Base-by-base conservation (phyloP, 2,797 vertebrate genomes). In the Salarias fasciatus region DNA sequence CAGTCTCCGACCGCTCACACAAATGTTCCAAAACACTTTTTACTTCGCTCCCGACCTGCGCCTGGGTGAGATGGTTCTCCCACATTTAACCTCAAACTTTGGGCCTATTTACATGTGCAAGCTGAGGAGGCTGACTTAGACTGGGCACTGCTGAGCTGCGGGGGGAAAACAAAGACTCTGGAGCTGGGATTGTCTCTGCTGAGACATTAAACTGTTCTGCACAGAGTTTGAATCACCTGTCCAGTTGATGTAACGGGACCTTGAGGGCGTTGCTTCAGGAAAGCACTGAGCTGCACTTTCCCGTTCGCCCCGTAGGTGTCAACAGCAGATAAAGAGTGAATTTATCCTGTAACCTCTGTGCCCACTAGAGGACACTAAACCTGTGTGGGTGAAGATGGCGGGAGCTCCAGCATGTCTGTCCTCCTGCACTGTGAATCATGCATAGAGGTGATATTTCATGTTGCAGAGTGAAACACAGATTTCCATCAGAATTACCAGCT, bases 41-140 rank as follows among this genome's bases (percentile, higher is more conserved):
- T 88, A 82, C 83, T 99, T 99, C 13, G 93, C 93, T 49, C 68
- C 86, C 0, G 86, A 87, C 8, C 92, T 94, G 67, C 86, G 72
- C 6, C 54, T 96, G n/a, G 97, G 97, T 37, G 95, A 96, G 72
- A 92, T 99, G 53, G 94, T 98, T 46, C 78, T 99, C 37, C 97
- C 97, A 6, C 95, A 98, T 82, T 90, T 99, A 55, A 87, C 91
- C 0, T 94, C 96, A 63, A 99, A 99, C 90, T 99, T 97, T 51
- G 97, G 97, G 36, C 97, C 97, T 10, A 93, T 94, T 87, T 99
- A 96, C 84, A 92, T 99, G 89, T 99, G 97, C 88, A 98, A 95
- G 80, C 84, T 98, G 8, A 68, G 49, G 29, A 91, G 95, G 33
- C 36, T 92, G 24, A 86, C 81, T 0, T 95, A 94, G 79, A 49